Evolutionary conservation across 1,140 invertebrate genomes (phyloP), one percentile per base, ranked within the genome.

Genomic region (Drosophila kanapiae): DNA sequence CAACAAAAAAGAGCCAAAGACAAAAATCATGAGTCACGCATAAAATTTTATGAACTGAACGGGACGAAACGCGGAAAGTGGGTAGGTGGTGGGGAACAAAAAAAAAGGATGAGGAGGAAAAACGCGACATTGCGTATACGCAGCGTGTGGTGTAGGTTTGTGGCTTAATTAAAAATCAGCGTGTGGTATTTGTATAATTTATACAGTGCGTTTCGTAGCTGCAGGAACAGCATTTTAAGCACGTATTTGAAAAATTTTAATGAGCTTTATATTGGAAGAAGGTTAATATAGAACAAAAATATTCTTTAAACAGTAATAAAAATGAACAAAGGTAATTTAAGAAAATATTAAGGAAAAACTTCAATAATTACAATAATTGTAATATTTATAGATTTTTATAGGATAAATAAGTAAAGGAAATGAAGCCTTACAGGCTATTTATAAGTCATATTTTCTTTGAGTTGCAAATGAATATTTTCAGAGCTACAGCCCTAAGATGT

Each of bases 131-230:
- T 75, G 62, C 82, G 76, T 83, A 75, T 70, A 86, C 76, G 79
- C 71, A 68, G 33, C 40, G 64, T 77, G 51, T 47, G 67, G 35
- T 37, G 61, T 16, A 13, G 37, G 35, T 53, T 76, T 83, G 80
- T 87, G 53, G 70, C 84, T 88, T 88, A 87, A 87, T 87, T 87
- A 88, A 90, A 88, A 83, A 72, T 51, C 70, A 72, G 68, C 70
- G 54, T 51, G 68, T 16, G 69, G 69, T n/a, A 49, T 72, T 49
- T 35, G 37, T 38, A 57, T 70, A 47, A 69, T 48, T 58, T 58
- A 29, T 57, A 59, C 49, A 58, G 65, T 58, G 35, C 16, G 63
- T 33, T 58, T 33, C 35, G 8, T 40, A 13, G 16, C 14, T 14
- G 8, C 6, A 13, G 4, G 5, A n/a, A 3, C 1, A 43, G 11